phyloP scores from a whole-genome alignment of 2,888 invertebrate genomes.

The Seira sanloemensis region DNA sequence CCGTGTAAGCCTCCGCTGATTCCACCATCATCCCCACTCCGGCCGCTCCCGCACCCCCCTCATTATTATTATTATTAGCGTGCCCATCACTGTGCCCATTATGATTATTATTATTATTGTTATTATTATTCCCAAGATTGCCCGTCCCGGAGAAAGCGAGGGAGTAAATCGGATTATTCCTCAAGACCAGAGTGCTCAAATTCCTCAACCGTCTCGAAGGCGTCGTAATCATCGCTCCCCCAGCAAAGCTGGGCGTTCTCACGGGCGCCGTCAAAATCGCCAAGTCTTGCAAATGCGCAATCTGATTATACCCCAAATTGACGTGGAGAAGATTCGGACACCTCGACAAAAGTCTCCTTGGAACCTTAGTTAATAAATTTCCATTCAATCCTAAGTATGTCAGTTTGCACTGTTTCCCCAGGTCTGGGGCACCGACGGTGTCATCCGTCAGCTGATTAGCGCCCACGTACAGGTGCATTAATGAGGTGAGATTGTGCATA shows the following conservation, averaged over 20 bases:
- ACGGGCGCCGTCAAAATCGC: conserved; percentile 51
- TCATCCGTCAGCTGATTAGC: conserved; percentile 71
- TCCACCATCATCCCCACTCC: conserved; percentile 46
- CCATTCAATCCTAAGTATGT: conserved; percentile 77
- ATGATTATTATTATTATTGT: conserved; percentile 4
- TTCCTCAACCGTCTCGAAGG: conserved; percentile 81
- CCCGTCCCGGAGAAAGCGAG: conserved; percentile 76
- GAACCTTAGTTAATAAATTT: conserved; percentile 86
- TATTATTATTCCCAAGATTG: not conserved
- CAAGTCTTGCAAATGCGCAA: conserved; percentile 86
- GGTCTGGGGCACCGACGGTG: conserved; percentile 61
- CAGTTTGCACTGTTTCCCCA: conserved; percentile 69
- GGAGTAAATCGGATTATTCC: conserved; percentile 88
- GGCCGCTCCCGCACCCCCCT: not conserved
- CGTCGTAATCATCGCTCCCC: conserved; percentile 33
- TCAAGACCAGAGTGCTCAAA: conserved; percentile 86
- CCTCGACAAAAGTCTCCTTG: conserved; percentile 82
- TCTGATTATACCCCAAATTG: conserved; percentile 83
- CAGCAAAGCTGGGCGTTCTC: conserved; percentile 53
- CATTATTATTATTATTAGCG: too few relatives aligned
- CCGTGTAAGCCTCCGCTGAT: conserved; percentile 34
- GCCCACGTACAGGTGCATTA: conserved; percentile 71
- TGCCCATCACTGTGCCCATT: not conserved
- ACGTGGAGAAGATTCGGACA: conserved; percentile 81
- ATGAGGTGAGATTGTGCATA: conserved; percentile 84